A percentile compares a stretch with the other conserved stretches of the same genome.
phyloP scores from a whole-genome alignment of 2,888 invertebrate species.

The Netelia inedita region DNA sequence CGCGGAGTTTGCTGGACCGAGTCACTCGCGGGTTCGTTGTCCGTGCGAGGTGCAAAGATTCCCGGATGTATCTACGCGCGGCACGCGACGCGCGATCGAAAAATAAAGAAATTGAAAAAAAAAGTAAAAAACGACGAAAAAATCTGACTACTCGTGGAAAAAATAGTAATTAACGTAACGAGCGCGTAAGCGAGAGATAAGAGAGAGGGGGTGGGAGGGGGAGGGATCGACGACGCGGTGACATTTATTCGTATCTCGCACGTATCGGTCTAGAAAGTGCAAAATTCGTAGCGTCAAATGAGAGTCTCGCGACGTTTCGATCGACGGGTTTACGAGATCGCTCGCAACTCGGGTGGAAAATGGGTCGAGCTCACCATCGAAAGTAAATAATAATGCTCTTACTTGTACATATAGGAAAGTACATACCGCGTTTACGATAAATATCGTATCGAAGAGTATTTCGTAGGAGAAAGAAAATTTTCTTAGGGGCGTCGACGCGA shows the following conservation, averaged over 20 bases:
- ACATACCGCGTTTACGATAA: neutral
- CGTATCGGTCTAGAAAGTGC: conserved; percentile 66
- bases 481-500: conserved; percentile 48
- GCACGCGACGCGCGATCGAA: conserved; percentile 33
- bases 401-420: conserved; percentile 16
- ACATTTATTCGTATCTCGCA: conserved; percentile 21
- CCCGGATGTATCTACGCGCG: conserved; percentile 21
- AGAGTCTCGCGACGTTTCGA: conserved; percentile 35
- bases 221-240: neutral
- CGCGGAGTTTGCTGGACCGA: conserved; percentile 46
- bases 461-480: conserved; percentile 34
- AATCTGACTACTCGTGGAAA: neutral
- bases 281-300: conserved; percentile 53
- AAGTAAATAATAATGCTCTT: conserved; percentile 74
- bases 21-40: conserved; percentile 50
- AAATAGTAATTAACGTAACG: neutral
- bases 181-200: neutral
- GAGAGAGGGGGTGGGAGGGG: neutral
- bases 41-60: conserved; percentile 47
- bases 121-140: neutral
- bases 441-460: neutral
- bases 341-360: conserved; percentile 70
- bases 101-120: conserved; percentile 7
- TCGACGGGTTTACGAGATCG: conserved; percentile 21
- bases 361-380: conserved; percentile 75